Conservation (phyloP, 2,797 vertebrate genomes). For the Myotis findleyi region DNA sequence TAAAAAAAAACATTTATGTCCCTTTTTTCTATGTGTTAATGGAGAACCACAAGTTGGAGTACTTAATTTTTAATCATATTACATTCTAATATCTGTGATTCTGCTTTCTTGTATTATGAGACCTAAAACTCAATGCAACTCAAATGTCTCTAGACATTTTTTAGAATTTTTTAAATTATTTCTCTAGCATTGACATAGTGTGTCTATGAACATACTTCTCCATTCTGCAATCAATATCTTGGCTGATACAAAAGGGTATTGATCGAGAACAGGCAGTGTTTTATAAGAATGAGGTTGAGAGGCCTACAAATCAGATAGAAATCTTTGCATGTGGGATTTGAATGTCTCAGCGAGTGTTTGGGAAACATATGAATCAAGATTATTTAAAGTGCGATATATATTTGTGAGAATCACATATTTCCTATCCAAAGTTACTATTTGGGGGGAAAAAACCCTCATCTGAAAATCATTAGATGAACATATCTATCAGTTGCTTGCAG, state of each 20-base stretch:
- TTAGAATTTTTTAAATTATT: background rate
- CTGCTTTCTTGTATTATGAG: background rate
- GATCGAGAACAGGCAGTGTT: constrained; percentile 12
- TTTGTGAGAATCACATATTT: background rate
- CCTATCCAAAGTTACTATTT: background rate
- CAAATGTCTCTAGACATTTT: background rate
- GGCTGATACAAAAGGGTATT: constrained; percentile 14
- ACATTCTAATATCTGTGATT: constrained; percentile 11
- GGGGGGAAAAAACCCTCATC: background rate
- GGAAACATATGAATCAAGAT: background rate
- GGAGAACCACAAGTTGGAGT: background rate
- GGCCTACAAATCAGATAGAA: background rate
- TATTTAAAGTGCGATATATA: background rate
- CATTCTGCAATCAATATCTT: background rate
- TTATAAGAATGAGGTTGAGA: constrained; percentile 16
- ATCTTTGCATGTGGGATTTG: background rate
- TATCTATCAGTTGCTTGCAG: background rate
- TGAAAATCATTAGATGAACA: background rate
- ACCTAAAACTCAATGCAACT: background rate
- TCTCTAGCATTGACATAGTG: background rate
- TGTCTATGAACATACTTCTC: constrained; percentile 8
- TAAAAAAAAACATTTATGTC: background rate
- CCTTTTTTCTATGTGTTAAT: background rate
- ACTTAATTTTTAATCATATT: background rate
- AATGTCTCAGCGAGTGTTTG: constrained; percentile 1